Evolutionary conservation across 1,140 invertebrate genomes (phyloP).

Genomic region (Lepidurus arcticus): DNA sequence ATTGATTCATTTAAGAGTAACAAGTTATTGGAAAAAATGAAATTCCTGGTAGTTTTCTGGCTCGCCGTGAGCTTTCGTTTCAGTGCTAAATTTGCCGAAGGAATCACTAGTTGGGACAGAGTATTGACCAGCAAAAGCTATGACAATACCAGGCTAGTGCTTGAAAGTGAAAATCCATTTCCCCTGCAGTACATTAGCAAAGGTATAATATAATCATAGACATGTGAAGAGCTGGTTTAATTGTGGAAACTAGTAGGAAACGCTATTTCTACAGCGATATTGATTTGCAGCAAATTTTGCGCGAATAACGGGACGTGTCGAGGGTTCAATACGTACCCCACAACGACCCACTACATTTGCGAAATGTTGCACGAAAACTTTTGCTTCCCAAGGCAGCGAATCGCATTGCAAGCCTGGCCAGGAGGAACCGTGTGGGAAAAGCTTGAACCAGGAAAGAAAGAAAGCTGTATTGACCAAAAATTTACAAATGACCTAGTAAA

Average conservation of each 20-base stretch:
- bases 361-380: not conserved
- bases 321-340: not conserved
- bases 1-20: too few relatives aligned
- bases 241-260: too few relatives aligned
- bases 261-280: too few relatives aligned
- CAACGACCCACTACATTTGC: not conserved
- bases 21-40: too few relatives aligned
- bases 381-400: not conserved
- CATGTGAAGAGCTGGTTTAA: too few relatives aligned
- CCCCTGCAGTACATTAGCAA: not conserved
- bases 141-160: not conserved
- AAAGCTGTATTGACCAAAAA: not conserved
- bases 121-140: not conserved
- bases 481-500: not conserved
- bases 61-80: too few relatives aligned
- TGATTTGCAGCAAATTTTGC: not conserved
- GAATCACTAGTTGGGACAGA: not conserved
- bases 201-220: not conserved
- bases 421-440: not conserved
- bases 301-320: not conserved
- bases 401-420: not conserved
- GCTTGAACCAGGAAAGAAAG: not conserved
- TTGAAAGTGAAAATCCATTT: not conserved
- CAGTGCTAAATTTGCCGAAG: not conserved
- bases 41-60: too few relatives aligned